Evolutionary conservation across 1,140 invertebrate genomes (phyloP), one percentile per base, ranked within the genome.

Genomic region (Platyscapa corneri): DNA sequence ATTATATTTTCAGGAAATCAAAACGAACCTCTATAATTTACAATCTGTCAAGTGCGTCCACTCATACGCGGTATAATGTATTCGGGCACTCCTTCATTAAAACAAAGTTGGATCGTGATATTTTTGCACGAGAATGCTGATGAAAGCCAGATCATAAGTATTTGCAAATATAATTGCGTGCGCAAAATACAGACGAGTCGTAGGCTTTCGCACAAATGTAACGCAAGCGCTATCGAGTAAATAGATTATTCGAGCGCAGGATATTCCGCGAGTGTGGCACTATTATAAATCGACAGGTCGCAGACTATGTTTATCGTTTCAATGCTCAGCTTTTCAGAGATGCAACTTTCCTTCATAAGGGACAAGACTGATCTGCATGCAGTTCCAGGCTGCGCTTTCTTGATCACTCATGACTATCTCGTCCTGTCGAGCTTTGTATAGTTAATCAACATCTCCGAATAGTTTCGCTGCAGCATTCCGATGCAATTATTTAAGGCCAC

Each of bases 341-440:
- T 16, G 34, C 2, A 37, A 39, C 70, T 27, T 74, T n/a, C 10
- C 70, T 42, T 14, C 70, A n/a, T n/a, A 42, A 74, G 37, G 39
- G 16, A 16, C 27, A 74, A 42, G 0, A 32, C 37, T 23, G 70
- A 74, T 74, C 37, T 32, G 70, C 27, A 74, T 74, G 18, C 23
- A 74, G 20, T 42, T 74, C 37, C 1, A 42, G 12, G 37, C 8
- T 42, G 23, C 37, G 39, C 37, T 74, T 72, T 74, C 70, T 39
- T 74, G 37, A 74, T 74, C 70, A 74, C 70, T 74, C 67, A 37
- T 72, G 34, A 27, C 34, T 39, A 39, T 27, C 67, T 30, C n/a
- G 10, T 14, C 64, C 18, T 72, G n/a, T 34, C 23, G 16, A 32
- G 18, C 32, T 42, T 74, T n/a, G 23, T 42, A 42, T 23, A n/a